Conservation (phyloP, 2,888 invertebrate genomes). For the Tetheella fluctuosa region DNA sequence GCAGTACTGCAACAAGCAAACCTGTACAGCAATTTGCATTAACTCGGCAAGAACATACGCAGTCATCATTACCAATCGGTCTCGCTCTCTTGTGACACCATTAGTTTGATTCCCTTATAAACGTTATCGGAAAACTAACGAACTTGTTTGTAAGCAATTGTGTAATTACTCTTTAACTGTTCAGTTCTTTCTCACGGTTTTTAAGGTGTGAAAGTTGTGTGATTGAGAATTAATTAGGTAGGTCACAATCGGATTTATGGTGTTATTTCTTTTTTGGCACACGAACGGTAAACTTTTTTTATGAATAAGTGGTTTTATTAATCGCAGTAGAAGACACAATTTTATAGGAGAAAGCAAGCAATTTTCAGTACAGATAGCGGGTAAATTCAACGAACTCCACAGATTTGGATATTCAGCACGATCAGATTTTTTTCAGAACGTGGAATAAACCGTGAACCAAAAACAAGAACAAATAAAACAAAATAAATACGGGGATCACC, state of each 20-base stretch:
- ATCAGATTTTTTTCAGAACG: too few species aligned
- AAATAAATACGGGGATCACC: too few species aligned
- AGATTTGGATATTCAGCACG: too few species aligned
- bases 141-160: neutral
- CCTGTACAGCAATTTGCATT: slow-evolving; percentile 3
- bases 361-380: too few species aligned
- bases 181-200: neutral
- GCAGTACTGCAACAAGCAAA: neutral
- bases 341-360: neutral
- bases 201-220: neutral
- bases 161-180: neutral
- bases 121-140: neutral
- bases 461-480: too few species aligned
- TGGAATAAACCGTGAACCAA: too few species aligned
- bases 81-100: neutral
- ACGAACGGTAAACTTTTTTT: neutral
- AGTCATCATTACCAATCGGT: neutral
- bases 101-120: neutral
- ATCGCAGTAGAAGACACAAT: neutral
- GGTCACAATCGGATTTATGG: neutral
- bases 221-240: neutral
- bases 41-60: neutral
- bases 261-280: neutral
- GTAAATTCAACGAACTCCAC: too few species aligned
- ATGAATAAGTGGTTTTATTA: neutral